Base-by-base conservation (phyloP, 2,113 vertebrate genomes). In the Notarius lentiginosus region DNA sequence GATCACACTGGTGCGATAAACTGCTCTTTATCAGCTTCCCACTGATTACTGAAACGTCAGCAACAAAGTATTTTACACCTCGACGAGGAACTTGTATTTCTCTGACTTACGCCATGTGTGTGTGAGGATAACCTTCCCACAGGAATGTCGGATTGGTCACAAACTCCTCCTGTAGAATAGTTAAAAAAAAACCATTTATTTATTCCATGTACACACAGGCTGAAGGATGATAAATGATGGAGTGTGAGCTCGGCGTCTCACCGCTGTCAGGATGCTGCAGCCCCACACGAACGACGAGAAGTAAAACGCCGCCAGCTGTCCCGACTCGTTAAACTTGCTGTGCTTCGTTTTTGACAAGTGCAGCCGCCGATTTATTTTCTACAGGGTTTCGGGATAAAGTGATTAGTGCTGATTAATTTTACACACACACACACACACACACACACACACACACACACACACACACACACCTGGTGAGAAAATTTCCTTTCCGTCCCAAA, bases 301-400 rank as follows among this genome's bases (percentile, higher is more conserved):
- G 93, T 96, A 96, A 94, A 97, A 97, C 63, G 94, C 94, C 0
- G 94, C 95, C 1, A 97, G 94, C 90, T 97, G 96, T 41, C 96
- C 96, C 0, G 95, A 97, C 87, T 97, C 96, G 51, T 96, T 96
- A 92, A 96, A 96, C 93, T 97, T 96, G 94, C 96, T 97, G 93
- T 96, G 96, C 88, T 97, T 96, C 61, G 94, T 96, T 94, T 97
- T 96, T 15, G 96, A 97, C 86, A 97, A 92, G 89, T 96, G 96
- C 73, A 96, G 91, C 83, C 92, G 91, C 88, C 95, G 94, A 90
- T 95, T 96, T 91, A 97, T 96, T 95, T 96, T 96, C 96, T 97
- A 92, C 83, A 95, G 93, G 22, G 9, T 87, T 70, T 76, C 8
- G 73, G 5, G 88, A 88, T 14, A 27, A 53, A 15, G 51, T 86